phyloP scores from a whole-genome alignment of 2,113 vertebrate genomes.

The Pyrgilauda ruficollis region DNA sequence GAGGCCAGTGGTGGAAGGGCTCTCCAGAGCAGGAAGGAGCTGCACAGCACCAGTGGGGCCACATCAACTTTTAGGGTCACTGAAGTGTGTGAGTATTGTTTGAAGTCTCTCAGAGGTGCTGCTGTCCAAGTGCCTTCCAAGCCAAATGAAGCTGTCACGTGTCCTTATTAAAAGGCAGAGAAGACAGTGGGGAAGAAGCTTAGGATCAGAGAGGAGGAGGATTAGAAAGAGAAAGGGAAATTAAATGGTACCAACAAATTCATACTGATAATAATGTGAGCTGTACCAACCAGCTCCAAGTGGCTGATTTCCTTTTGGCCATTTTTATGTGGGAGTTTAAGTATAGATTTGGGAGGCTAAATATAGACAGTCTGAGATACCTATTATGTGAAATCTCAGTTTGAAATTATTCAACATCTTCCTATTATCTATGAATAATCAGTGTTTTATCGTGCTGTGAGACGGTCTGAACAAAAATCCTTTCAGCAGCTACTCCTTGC shows the following conservation, averaged over 20 bases:
- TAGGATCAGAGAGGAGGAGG: not conserved
- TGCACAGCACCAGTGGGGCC: not conserved
- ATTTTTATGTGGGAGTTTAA: not conserved
- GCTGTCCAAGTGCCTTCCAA: not conserved
- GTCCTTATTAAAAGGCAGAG: not conserved
- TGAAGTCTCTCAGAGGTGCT: not conserved
- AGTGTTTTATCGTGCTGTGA: rapidly evolving
- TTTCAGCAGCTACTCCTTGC: not conserved
- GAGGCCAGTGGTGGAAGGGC: not conserved
- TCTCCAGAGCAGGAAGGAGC: not conserved
- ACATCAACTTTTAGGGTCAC: not conserved
- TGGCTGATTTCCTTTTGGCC: not conserved
- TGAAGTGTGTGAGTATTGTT: rapidly evolving
- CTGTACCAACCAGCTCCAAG: not conserved
- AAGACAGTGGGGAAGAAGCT: not conserved
- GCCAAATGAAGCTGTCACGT: rapidly evolving
- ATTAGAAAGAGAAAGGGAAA: not conserved
- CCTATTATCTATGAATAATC: conserved; percentile 29
- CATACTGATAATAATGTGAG: rapidly evolving
- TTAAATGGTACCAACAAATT: not conserved
- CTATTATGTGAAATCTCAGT: not conserved
- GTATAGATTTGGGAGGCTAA: not conserved
- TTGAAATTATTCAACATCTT: conserved; percentile 14
- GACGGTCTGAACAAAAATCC: not conserved
- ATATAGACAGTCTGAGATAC: not conserved